phyloP scores from a whole-genome alignment of 1,140 invertebrate genomes.

The Helicoverpa zea region DNA sequence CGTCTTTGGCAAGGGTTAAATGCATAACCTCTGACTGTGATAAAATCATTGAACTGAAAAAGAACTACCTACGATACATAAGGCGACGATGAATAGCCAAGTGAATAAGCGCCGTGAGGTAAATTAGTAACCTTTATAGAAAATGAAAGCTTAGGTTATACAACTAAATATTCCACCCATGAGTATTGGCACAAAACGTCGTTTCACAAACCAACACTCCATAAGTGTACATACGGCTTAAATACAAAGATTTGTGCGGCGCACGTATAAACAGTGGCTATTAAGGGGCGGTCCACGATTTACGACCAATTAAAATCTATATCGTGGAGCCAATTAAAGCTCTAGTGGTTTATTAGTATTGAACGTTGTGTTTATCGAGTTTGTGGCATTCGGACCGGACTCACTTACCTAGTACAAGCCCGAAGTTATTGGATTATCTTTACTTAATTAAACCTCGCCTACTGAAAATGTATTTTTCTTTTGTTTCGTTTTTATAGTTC shows the following conservation, averaged over 20 bases:
- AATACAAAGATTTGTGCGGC: slow-evolving; percentile 67
- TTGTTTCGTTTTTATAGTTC: slow-evolving; percentile 12
- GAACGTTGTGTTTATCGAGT: slow-evolving; percentile 69
- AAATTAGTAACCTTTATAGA: too few species aligned
- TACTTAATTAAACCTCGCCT: slow-evolving; percentile 43
- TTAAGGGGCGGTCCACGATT: slow-evolving; percentile 70
- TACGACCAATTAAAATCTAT: slow-evolving; percentile 85
- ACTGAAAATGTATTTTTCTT: slow-evolving; percentile 5
- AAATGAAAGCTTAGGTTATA: too few species aligned
- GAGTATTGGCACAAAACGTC: neutral
- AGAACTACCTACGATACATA: too few species aligned
- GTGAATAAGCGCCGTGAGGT: too few species aligned
- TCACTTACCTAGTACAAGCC: slow-evolving; percentile 15
- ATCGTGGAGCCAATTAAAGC: slow-evolving; percentile 80
- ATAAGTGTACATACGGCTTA: slow-evolving; percentile 43
- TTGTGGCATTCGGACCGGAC: slow-evolving; percentile 63
- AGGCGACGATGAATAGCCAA: too few species aligned
- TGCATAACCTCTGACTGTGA: too few species aligned
- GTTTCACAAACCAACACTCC: slow-evolving; percentile 10
- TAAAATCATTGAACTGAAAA: too few species aligned
- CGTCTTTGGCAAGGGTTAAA: too few species aligned
- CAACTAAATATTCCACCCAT: neutral
- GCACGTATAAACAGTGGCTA: slow-evolving; percentile 59
- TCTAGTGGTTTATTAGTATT: slow-evolving; percentile 77
- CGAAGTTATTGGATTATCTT: slow-evolving; percentile 41